A percentile compares a stretch with the other conserved stretches of the same genome.
Conservation (phyloP, 2,113 vertebrate genomes). For the Recurvirostra avosetta region DNA sequence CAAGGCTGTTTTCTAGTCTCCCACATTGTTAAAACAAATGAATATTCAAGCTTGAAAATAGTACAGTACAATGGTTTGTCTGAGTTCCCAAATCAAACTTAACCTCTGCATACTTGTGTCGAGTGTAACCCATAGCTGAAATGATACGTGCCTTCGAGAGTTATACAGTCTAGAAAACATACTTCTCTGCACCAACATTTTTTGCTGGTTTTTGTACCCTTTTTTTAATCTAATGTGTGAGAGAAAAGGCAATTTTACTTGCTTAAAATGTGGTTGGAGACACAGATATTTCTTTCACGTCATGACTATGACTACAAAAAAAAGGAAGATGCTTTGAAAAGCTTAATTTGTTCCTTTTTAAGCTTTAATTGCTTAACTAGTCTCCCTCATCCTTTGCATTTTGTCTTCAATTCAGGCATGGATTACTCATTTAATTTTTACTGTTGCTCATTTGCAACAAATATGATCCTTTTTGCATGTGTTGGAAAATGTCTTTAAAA, state of each 20-base stretch:
- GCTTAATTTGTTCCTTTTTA: not conserved
- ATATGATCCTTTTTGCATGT: not conserved
- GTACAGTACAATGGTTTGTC: not conserved
- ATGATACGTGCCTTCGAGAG: not conserved
- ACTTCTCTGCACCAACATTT: not conserved
- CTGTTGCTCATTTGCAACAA: not conserved
- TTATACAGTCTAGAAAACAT: not conserved
- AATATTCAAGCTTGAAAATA: not conserved
- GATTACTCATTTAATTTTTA: not conserved
- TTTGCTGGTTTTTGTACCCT: not conserved
- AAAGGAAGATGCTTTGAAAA: not conserved
- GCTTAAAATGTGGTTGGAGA: not conserved
- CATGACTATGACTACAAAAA: not conserved
- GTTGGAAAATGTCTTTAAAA: conserved; percentile 12
- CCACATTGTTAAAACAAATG: not conserved
- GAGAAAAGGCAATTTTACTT: not conserved
- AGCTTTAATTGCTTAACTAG: not conserved
- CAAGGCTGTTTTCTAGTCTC: not conserved
- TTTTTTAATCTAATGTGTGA: not conserved
- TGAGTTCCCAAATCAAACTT: not conserved
- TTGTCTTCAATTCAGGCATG: not conserved
- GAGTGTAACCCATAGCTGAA: not conserved
- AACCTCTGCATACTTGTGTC: not conserved
- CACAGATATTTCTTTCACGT: not conserved
- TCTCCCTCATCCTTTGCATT: not conserved